These are phyloP conservation scores for Polymixis lichenea DNA, from an alignment of 2,888 invertebrate species.

Conservation along the genomic window DNA sequence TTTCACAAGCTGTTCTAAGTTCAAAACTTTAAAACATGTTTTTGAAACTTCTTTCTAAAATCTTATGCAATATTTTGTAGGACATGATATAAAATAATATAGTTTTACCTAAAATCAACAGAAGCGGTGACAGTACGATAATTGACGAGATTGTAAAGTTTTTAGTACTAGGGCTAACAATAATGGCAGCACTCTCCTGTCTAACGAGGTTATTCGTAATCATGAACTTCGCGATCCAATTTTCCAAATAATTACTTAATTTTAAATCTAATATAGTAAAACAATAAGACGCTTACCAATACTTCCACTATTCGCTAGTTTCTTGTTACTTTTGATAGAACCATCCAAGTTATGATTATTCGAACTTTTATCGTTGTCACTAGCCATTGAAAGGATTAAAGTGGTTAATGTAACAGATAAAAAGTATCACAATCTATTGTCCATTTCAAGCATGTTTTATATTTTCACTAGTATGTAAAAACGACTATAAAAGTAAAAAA, in stretches of 20 bases:
- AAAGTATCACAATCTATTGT: slow-evolving; percentile 63
- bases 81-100: background rate
- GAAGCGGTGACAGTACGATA: slow-evolving; percentile 3
- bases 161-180: slow-evolving; percentile 33
- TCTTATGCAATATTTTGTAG: background rate
- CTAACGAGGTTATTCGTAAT: slow-evolving; percentile 53
- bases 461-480: slow-evolving; percentile 64
- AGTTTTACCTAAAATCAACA: slow-evolving; percentile 1
- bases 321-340: slow-evolving; percentile 83
- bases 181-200: slow-evolving; percentile 59
- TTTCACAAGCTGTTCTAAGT: slow-evolving; percentile 24
- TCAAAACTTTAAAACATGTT: slow-evolving; percentile 21
- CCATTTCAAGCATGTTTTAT: slow-evolving; percentile 59
- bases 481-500: slow-evolving; percentile 73
- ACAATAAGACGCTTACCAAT: slow-evolving; percentile 76
- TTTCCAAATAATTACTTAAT: background rate
- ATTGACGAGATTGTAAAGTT: slow-evolving; percentile 45
- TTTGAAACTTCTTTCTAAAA: slow-evolving; percentile 13
- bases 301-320: slow-evolving; percentile 79
- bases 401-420: slow-evolving; percentile 45
- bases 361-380: slow-evolving; percentile 89
- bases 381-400: slow-evolving; percentile 87
- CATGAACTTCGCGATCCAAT: slow-evolving; percentile 15
- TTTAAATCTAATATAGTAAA: slow-evolving; percentile 19
- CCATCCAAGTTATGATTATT: slow-evolving; percentile 87